A percentile compares a stretch with the other conserved stretches of the same genome.
Evolutionary conservation across 2,888 invertebrate genomes (phyloP).

Genomic region (Phyllotreta cruciferae): DNA sequence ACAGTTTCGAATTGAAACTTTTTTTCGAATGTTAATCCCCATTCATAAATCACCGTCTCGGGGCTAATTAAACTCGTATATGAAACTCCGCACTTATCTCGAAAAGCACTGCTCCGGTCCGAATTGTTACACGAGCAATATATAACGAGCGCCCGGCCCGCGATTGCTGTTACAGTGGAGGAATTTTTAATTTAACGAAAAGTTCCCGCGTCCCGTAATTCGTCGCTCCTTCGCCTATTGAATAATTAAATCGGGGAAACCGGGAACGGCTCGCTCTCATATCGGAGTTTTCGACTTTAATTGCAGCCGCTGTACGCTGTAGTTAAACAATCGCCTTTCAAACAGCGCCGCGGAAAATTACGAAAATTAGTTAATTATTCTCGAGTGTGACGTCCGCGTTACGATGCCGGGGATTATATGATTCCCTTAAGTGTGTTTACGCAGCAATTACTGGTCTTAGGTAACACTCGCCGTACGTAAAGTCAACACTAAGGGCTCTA

Average conservation of each 20-base stretch:
- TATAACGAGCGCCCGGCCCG: slow-evolving; percentile 40
- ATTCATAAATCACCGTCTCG: too few species aligned
- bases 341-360: slow-evolving; percentile 49
- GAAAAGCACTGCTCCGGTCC: background rate
- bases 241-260: slow-evolving; percentile 50
- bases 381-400: slow-evolving; percentile 43
- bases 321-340: slow-evolving; percentile 51
- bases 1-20: too few species aligned
- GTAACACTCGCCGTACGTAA: slow-evolving; percentile 20
- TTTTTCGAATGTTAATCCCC: too few species aligned
- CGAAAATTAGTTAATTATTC: slow-evolving; percentile 47
- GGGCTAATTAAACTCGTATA: too few species aligned
- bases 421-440: slow-evolving; percentile 49
- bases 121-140: slow-evolving; percentile 27
- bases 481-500: background rate
- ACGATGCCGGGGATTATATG: slow-evolving; percentile 38
- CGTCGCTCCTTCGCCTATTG: slow-evolving; percentile 44
- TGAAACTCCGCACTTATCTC: too few species aligned
- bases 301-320: slow-evolving; percentile 48
- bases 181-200: slow-evolving; percentile 51
- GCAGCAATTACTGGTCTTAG: slow-evolving; percentile 42
- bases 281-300: slow-evolving; percentile 47
- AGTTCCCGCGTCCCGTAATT: slow-evolving; percentile 39
- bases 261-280: slow-evolving; percentile 32
- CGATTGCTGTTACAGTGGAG: slow-evolving; percentile 48